Evolutionary conservation across 2,888 invertebrate species (phyloP).

Genomic region (Suillia variegata): DNA sequence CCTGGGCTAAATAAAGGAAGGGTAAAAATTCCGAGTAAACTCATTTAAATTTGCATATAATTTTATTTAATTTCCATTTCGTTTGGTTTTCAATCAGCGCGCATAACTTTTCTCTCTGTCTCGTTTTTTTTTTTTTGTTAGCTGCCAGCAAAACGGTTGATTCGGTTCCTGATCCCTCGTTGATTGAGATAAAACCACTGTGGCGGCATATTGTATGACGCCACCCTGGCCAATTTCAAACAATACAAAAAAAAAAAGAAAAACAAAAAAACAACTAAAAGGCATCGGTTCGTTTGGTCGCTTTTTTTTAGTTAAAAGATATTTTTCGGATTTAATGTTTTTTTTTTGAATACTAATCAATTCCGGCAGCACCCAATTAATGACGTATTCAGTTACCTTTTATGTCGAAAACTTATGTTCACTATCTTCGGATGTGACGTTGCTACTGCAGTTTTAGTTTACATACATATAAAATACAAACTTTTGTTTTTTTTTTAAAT

Average conservation of each 20-base stretch:
- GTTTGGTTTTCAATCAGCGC: background rate
- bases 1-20: too few relatives aligned
- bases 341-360: background rate
- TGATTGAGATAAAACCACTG: slow-evolving; percentile 6
- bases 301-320: too few relatives aligned
- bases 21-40: slow-evolving; percentile 24
- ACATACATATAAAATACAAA: too few relatives aligned
- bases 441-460: too few relatives aligned
- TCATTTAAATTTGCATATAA: slow-evolving; percentile 50
- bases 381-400: too few relatives aligned
- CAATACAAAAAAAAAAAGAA: background rate
- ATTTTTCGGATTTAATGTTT: too few relatives aligned
- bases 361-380: background rate
- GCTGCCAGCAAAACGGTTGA: background rate
- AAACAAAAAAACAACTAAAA: background rate
- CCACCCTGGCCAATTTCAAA: background rate
- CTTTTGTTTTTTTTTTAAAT: too few relatives aligned
- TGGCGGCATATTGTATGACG: background rate
- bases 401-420: too few relatives aligned
- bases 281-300: too few relatives aligned
- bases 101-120: background rate
- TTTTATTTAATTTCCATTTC: slow-evolving; percentile 34
- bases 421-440: too few relatives aligned
- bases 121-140: too few relatives aligned
- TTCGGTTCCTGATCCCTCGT: background rate